Base-by-base conservation (phyloP, 2,888 invertebrate genomes). In the Formica aserva region DNA sequence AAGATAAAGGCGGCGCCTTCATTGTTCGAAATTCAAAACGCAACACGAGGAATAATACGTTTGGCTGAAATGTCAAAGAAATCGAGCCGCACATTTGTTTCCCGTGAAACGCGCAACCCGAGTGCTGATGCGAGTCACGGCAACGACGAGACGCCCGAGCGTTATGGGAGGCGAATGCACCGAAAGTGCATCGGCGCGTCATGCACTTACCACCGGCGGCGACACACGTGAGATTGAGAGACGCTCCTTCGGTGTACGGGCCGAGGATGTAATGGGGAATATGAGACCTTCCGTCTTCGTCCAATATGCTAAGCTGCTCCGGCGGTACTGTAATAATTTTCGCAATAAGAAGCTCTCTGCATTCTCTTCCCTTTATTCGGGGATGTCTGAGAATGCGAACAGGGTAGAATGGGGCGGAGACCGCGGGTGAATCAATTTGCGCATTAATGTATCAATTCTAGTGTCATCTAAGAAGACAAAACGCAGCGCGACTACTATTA, bases 171-270 rank as follows among this genome's bases (percentile, higher is more conserved):
- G 66, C 41, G 69, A 69, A 76, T 75, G 80, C 75, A 80, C 26
- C 22, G 63, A 11, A 60, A 78, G 81, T 82, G 77, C 75, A 82
- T 32, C 60, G 60, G 35, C 41, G 74, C 45, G 74, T 71, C 72
- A 60, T 80, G 63, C 78, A 93, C 96, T 96, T 96, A 98, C 98
- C 98, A 95, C 98, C 98, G 91, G 97, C 97, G 85, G 97, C 97
- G 90, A 98, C 97, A 95, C 98, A 98, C 90, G 97, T 97, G 88
- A 98, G 97, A 93, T 97, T 97, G 86, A 98, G 96, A 52, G 97
- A 96, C 83, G 97, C 96, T 69, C 98, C 98, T 94, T 98, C 97
- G 94, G 97, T 97, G 95, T 98, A 98, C 13, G 98, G 98, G 11
- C 98, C 98, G 86, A 98, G 96, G 87, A 96, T 97, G 91, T 97